Percentiles rank a stretch among this genome's conserved stretches.
Conservation (phyloP, 2,113 vertebrate species). For the Poeciliopsis prolifica region DNA sequence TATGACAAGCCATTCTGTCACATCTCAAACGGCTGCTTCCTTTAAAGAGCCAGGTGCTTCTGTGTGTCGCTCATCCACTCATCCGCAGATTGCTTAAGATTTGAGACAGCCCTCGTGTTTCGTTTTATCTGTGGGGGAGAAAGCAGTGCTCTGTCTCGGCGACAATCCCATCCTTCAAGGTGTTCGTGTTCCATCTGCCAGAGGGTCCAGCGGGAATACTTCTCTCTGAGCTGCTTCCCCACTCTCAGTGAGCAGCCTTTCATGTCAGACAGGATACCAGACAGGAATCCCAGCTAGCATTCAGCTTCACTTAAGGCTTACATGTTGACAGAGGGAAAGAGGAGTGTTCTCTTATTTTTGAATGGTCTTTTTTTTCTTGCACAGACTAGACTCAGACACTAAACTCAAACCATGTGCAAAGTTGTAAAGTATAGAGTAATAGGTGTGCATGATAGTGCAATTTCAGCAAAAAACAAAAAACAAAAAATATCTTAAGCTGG, state of each 20-base stretch:
- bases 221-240: conserved; percentile 68
- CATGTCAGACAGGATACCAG: conserved; percentile 80
- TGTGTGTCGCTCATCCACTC: conserved; percentile 54
- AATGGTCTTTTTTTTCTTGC: conserved; percentile 42
- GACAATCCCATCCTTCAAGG: conserved; percentile 79
- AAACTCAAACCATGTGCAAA: conserved; percentile 67
- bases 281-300: conserved; percentile 78
- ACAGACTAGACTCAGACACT: conserved; percentile 61
- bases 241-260: conserved; percentile 74
- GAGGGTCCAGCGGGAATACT: conserved; percentile 75
- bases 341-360: conserved; percentile 66
- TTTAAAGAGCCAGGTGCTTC: conserved; percentile 76
- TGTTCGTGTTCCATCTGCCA: conserved; percentile 77
- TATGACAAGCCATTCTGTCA: conserved; percentile 76
- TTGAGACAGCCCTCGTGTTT: conserved; percentile 65
- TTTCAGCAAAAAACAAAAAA: conserved; percentile 1
- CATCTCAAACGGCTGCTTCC: conserved; percentile 70
- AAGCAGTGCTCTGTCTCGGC: conserved; percentile 48
- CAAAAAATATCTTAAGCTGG: not conserved
- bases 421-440: conserved; percentile 34
- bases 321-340: conserved; percentile 75
- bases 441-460: conserved; percentile 26
- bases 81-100: conserved; percentile 67
- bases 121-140: conserved; percentile 69
- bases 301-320: conserved; percentile 73